Base-by-base conservation (phyloP, 2,888 invertebrate species). In the Troides oblongomaculatus region DNA sequence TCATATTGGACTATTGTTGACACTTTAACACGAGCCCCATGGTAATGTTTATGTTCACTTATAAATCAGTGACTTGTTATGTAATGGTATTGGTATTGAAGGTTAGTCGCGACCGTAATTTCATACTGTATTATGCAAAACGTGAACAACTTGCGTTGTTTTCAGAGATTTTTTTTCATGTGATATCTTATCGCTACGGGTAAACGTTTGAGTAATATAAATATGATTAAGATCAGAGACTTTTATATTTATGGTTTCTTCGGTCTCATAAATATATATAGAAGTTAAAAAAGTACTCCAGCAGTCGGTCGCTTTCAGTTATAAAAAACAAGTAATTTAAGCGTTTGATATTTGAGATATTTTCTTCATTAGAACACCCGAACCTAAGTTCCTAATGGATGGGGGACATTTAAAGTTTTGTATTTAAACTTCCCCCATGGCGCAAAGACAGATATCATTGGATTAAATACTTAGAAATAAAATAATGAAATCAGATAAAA, bases 1-100 rank as follows among this genome's bases (percentile, higher is more conserved):
- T 70, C 70, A 66, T 70, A 66, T 70, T 70, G 66, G 70, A 58
- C 70, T 70, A 70, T 66, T 66, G 70, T 62, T 70, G 66, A 70
- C 70, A 70, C 70, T 59, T 69, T 59, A 69, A 69, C 69, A 65
- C 69, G 43, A 39, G 62, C 61, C 46, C n/a, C 69, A 66, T 63
- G 70, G 70, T 66, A 70, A 70, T 70, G 53, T 62, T 62, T 50
- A 23, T 43, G 23, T 70, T 66, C 53, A 58, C 63, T 70, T 70
- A 70, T 70, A 70, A 70, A 70, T 70, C 70, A 63, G 57, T 56
- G 36, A n/a, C 59, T 70, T 58, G 62, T 69, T 65, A 62, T 70
- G 70, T 70, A 66, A 66, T 63, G 62, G 39, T 70, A 63, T 65
- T 65, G 30, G 62, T 69, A 30, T 56, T 56, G 57, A n/a, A 39